Evolutionary conservation across 2,113 vertebrate species (phyloP), one percentile per base, ranked within the genome.

Genomic region (Megalops atlanticus): DNA sequence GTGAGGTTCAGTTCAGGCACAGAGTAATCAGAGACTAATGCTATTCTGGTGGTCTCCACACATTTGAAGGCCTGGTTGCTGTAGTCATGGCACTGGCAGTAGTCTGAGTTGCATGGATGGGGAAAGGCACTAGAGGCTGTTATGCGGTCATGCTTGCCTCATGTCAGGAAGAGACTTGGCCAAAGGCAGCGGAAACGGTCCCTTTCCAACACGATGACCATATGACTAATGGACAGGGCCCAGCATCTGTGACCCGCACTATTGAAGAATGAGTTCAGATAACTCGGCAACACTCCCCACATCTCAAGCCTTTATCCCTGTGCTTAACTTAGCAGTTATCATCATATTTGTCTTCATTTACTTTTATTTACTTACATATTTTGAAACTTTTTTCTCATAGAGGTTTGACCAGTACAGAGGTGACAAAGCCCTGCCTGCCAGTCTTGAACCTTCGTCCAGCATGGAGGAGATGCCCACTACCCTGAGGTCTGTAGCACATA

Each of bases 331-430:
- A 27, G 12, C 18, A 31, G 7, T 14, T 35, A 10, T 64, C 2
- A 39, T 36, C 33, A 10, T 27, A 16, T 70, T 71, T 47, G 74
- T 38, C 43, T 21, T 81, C 24, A 5, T 36, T 39, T 36, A 52
- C 31, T 43, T 79, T 58, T 2, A 27, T 41, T 24, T 12, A 24
- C n/a, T 69, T 47, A n/a, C n/a, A n/a, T 76, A 2, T 76, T 27
- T 76, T 31, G 11, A 64, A 58, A 2, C 85, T 80, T 88, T 80
- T 92, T 82, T 64, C 49, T 78, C 90, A 52, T 27, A 99, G 98
- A 96, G 95, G 86, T 99, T 97, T 0, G 98, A 99, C 89, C 95
- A 96, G 88, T 98, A 93, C 86, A 96, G 96, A 88, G 96, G 95
- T 49, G 98, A 99, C 84, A 98, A 98, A 90, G 95, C 96, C 71